These are phyloP conservation scores for Dendrocincla fuliginosa DNA, from an alignment of 2,797 vertebrate species.

Conservation along the genomic window DNA sequence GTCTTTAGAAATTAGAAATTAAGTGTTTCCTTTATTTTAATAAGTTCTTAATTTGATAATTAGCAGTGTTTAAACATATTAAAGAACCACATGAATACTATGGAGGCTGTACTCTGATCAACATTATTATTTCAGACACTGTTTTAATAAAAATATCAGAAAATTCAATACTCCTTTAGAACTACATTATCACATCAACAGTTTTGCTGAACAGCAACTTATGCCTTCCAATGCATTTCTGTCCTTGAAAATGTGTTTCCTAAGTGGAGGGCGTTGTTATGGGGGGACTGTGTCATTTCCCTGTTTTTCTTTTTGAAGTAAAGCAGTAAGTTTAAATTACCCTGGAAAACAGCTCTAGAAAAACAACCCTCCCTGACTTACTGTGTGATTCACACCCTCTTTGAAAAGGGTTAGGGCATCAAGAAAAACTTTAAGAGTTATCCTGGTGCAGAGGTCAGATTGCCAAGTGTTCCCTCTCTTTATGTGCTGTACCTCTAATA, in stretches of 20 bases:
- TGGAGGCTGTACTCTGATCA: background rate
- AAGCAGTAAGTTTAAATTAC: background rate
- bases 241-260: background rate
- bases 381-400: background rate
- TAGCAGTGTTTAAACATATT: background rate
- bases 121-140: background rate
- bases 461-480: background rate
- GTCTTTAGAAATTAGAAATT: background rate
- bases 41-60: background rate
- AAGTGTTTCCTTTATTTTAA: background rate
- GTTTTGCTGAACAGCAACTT: background rate
- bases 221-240: background rate
- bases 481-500: background rate
- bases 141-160: background rate
- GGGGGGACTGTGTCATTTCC: rapidly evolving
- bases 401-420: background rate
- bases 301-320: background rate
- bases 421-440: background rate
- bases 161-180: background rate
- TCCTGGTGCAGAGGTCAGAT: background rate
- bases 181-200: background rate
- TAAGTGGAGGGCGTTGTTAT: rapidly evolving
- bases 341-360: background rate
- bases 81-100: background rate
- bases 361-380: background rate